Evolutionary conservation across 2,797 vertebrate species (phyloP), one percentile per base, ranked within the genome.

Genomic region (Chelon auratus): DNA sequence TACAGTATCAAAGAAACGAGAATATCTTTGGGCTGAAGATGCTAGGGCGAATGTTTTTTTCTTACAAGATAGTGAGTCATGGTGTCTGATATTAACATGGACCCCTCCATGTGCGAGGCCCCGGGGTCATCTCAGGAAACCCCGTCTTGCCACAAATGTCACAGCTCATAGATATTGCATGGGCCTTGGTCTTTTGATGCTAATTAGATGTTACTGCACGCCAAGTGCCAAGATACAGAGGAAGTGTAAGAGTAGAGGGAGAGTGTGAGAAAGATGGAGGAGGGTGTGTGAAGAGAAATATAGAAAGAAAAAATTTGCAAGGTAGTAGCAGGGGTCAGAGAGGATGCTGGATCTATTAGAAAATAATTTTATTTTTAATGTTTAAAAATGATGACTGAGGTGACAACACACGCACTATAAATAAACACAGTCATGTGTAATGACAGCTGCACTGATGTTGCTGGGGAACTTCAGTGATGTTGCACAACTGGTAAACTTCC

Each of bases 131-230:
- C 64, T 57, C 50, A 83, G 73, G 77, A 68, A 87, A 82, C 67
- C 67, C 71, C 22, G 77, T 77, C 83, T 79, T 56, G 72, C 70
- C 65, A 85, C 67, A 91, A 91, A 91, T 90, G 88, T 87, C 89
- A 89, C 51, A 68, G 81, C 86, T 91, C 89, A 87, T 87, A 86
- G 81, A 83, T 82, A 85, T 72, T 89, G 65, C 81, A 87, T 81
- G 67, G 53, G 73, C 55, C 36, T 72, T 15, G 4, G 78, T 72
- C 82, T 72, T 88, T 90, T 89, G 87, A 91, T 79, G 89, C 54
- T 90, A 83, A 92, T 90, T 89, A 84, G 85, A 87, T 77, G 85
- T 60, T 82, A 88, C 87, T 82, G 83, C 80, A 84, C 64, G 61
- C 78, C 36, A 58, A 82, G 69, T 17, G 30, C 69, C 40, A 37